phyloP scores from a whole-genome alignment of 2,113 vertebrate genomes.

The Ceratotherium simum region DNA sequence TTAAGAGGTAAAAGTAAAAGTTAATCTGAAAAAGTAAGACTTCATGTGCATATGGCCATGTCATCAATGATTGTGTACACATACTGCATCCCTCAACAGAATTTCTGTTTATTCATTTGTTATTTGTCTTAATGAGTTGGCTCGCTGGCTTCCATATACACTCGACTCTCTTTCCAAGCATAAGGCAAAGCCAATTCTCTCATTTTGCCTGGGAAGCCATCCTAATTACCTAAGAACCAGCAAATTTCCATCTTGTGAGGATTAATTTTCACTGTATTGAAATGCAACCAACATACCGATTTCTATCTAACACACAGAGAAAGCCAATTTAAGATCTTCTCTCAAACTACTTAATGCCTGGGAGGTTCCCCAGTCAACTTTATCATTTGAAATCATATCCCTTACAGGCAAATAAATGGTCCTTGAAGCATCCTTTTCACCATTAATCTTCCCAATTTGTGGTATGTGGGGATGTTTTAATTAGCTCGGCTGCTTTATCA shows the following conservation, averaged over 20 bases:
- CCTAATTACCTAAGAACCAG: constrained; percentile 43
- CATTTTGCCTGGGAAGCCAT: constrained; percentile 12
- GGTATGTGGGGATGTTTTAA: not conserved
- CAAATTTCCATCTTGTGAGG: not conserved
- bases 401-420: constrained; percentile 19
- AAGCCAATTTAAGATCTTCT: not conserved
- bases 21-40: not conserved
- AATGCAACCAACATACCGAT: constrained; percentile 26
- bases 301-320: constrained; percentile 17
- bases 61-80: not conserved
- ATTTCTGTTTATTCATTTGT: not conserved
- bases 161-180: constrained; percentile 39
- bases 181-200: constrained; percentile 53
- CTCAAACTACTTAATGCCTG: not conserved
- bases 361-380: not conserved
- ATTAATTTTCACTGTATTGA: not conserved
- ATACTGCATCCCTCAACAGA: not conserved
- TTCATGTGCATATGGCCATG: rapidly evolving
- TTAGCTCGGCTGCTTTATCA: not conserved
- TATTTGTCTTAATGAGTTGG: constrained; percentile 44
- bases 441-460: not conserved
- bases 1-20: not conserved
- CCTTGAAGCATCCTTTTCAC: not conserved
- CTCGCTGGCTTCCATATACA: constrained; percentile 15
- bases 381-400: constrained; percentile 42